Evolutionary conservation across 2,888 invertebrate species (phyloP), one percentile per base, ranked within the genome.

Genomic region (Polia nebulosa): DNA sequence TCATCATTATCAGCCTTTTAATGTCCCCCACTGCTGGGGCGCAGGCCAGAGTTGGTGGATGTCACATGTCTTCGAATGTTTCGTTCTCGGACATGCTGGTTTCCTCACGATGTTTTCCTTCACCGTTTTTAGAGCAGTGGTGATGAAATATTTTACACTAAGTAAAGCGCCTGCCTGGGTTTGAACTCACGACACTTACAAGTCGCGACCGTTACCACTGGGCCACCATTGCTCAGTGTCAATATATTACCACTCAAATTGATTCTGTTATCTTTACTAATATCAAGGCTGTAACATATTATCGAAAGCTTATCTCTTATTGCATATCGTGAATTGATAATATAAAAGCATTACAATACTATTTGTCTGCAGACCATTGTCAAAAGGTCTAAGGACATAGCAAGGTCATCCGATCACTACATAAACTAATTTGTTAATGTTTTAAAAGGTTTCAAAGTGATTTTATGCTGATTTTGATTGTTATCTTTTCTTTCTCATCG

Each of bases 371-470:
- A 44, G 13, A 0, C 51, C 39, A 59, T 79, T 73, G 41, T 62
- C 4, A 29, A 47, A 47, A 66, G 61, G 15, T 59, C 25, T 49
- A 9, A 63, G 45, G 63, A 34, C 63, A 47, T 36, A n/a, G 0
- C 27, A 62, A 73, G 75, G 80, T 15, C 58, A 32, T 8, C 8
- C 27, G 41, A 58, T 59, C 45, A 20, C 47, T 29, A 55, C 66
- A 62, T 25, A 29, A 55, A 49, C 15, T 36, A 55, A 74, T 55
- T 78, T 59, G 60, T 74, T 39, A 27, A 76, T 41, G 3, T 34
- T 41, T 57, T 44, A 44, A 49, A 69, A 36, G 39, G 11, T 59
- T 53, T 27, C 3, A 3, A 22, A 49, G n/a, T 9, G 3, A 13
- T 45, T 73, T 22, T 3, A 4, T 13, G 27, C 13, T 27, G 34